phyloP scores from a whole-genome alignment of 2,888 invertebrate genomes.

The Phania funesta region DNA sequence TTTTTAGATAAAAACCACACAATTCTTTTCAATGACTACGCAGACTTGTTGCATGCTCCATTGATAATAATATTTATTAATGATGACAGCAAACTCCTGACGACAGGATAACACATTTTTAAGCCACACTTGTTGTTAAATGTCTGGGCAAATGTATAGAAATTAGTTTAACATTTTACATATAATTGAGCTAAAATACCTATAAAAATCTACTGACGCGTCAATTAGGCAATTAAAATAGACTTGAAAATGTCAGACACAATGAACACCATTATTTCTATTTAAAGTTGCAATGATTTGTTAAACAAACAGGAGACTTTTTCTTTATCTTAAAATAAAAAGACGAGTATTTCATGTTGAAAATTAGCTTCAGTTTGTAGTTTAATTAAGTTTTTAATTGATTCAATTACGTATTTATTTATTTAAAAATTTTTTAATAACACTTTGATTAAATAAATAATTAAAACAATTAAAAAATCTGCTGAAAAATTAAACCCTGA shows the following conservation, averaged over 20 bases:
- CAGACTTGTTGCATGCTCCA: background rate
- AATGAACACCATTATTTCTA: background rate
- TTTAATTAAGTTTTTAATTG: too few species aligned
- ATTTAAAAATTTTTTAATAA: too few species aligned
- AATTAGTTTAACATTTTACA: background rate
- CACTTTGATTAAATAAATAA: too few species aligned
- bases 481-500: too few species aligned
- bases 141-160: background rate
- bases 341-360: too few species aligned
- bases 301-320: too few species aligned
- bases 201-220: too few species aligned
- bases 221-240: background rate
- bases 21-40: background rate
- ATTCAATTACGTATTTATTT: too few species aligned
- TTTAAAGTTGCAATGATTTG: background rate
- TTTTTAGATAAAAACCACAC: background rate
- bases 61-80: background rate
- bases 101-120: background rate
- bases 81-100: background rate
- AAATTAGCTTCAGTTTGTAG: too few species aligned
- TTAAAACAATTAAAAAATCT: too few species aligned
- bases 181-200: background rate
- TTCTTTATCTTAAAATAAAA: too few species aligned
- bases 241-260: too few species aligned
- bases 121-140: background rate